Evolutionary conservation across 2,797 vertebrate genomes (phyloP), one percentile per base, ranked within the genome.

Genomic region (Naso thynnoides): DNA sequence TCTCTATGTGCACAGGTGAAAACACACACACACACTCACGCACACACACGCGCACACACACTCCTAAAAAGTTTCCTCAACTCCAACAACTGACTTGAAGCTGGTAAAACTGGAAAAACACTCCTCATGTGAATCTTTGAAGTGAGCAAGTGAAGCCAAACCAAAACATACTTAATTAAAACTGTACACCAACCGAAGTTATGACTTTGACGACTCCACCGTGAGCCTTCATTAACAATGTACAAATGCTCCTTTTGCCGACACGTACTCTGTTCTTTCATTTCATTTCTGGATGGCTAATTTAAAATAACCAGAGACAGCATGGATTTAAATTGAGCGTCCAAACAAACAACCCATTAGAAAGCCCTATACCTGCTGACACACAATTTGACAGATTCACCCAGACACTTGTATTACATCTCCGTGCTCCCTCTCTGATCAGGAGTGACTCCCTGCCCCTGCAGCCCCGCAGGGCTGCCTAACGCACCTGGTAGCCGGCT

Each of bases 401-500:
- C 29, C 45, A 13, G 82, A 76, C 80, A 85, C 70, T 73, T 88
- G 60, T 79, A 83, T 84, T 83, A 78, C 70, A 83, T 73, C 56
- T 75, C 78, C 3, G 19, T 54, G 69, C 57, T 77, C 52, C 47
- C 0, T 39, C 81, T 74, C 60, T 82, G 80, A 88, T 88, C 53
- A 36, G 66, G 29, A 82, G 68, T 13, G 78, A 86, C 85, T 80
- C 59, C 56, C 59, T 50, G 75, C 59, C 74, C 77, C 48, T 49
- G 54, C 61, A 10, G 49, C 42, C 73, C 68, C 38, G 27, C 19
- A 31, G 42, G 75, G 64, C 65, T 10, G 2, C 23, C 38, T 70
- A 71, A 83, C 93, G 65, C 88, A 98, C 98, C 96, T 99, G 98
- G 93, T 98, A 99, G 86, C 97, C 97, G 64, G 96, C 97, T 0